phyloP scores from a whole-genome alignment of 37 sponge, comb jelly and placozoan genomes.

The Cladorhizidae sp. region DNA sequence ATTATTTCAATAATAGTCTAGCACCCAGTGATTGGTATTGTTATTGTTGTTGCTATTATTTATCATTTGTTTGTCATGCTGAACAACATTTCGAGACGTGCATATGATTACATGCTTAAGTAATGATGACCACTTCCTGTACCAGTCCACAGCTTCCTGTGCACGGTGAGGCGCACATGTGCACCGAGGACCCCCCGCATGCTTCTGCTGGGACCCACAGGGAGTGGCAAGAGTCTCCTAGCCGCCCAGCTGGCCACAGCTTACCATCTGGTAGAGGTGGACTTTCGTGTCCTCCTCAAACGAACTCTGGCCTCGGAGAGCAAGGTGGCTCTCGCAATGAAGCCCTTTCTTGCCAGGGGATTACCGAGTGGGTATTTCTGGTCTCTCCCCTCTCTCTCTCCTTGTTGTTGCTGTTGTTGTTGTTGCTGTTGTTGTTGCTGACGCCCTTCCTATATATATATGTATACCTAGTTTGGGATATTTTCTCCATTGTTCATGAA shows the following conservation, averaged over 20 bases:
- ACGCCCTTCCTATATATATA: too few species aligned
- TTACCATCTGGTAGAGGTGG: slow-evolving; percentile 85
- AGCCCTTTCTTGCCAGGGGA: slow-evolving; percentile 76
- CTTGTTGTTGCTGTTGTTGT: too few species aligned
- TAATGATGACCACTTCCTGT: too few species aligned
- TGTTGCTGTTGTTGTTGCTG: too few species aligned
- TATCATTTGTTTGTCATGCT: too few species aligned
- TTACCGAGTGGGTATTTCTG: slow-evolving; percentile 74
- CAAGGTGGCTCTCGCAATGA: slow-evolving; percentile 74
- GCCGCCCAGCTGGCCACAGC: slow-evolving; percentile 76
- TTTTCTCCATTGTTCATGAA: too few species aligned
- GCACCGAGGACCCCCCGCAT: slow-evolving; percentile 90
- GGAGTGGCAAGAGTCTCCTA: slow-evolving; percentile 88
- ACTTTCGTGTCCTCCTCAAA: slow-evolving; percentile 54
- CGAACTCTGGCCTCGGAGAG: slow-evolving; percentile 65
- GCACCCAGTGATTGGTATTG: too few species aligned
- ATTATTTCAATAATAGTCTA: too few species aligned
- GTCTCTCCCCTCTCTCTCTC: neutral
- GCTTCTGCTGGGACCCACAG: slow-evolving; percentile 88
- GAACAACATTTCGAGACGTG: too few species aligned
- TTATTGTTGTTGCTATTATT: too few species aligned
- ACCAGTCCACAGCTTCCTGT: slow-evolving; percentile 58
- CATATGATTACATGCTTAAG: too few species aligned
- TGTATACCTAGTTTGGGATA: too few species aligned
- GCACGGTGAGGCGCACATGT: slow-evolving; percentile 33